Evolutionary conservation across 2,797 vertebrate species (phyloP), one percentile per base, ranked within the genome.

Genomic region (Danio albolineatus): DNA sequence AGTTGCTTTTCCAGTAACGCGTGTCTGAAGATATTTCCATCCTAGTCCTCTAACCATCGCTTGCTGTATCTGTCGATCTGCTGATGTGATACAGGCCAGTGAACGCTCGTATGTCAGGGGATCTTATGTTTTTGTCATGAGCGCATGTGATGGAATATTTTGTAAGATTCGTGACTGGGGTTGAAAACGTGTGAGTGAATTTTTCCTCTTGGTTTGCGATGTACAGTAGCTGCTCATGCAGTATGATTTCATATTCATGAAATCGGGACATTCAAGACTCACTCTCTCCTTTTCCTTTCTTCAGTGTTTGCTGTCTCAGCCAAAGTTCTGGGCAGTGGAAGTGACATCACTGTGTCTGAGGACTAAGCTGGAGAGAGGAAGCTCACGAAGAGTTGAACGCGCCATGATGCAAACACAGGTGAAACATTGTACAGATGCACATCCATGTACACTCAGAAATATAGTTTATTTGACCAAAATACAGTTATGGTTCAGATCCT

Each of bases 351-450:
- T 99, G 21, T 93, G 95, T 62, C 93, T 98, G 67, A 91, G 98
- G 83, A 96, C 95, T 73, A 98, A 95, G 87, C 90, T 99, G 87
- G 98, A 99, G 84, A 93, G 85, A 84, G 93, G 94, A 76, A 96
- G 92, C 51, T 90, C 93, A 4, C 94, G 97, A 4, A 93, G 96
- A 81, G 90, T 98, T 62, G 97, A 99, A 79, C 92, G 97, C 53
- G 97, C 97, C 39, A 95, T 99, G 97, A 96, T 92, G 92, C 98
- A 99, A 90, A 98, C 92, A 2, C 98, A 99, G 95, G 98, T 98
- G 90, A 83, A 62, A 10, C 7, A 0, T 5, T 2, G 9, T 46
- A 17, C 5, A 44, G 13, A 44, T 12, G 28, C 69, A 74, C 70
- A 51, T 49, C 10, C 41, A 67, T 28, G 1, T 43, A 64, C 73